Base-by-base conservation (phyloP, 2,797 vertebrate species). In the Ispidina picta region DNA sequence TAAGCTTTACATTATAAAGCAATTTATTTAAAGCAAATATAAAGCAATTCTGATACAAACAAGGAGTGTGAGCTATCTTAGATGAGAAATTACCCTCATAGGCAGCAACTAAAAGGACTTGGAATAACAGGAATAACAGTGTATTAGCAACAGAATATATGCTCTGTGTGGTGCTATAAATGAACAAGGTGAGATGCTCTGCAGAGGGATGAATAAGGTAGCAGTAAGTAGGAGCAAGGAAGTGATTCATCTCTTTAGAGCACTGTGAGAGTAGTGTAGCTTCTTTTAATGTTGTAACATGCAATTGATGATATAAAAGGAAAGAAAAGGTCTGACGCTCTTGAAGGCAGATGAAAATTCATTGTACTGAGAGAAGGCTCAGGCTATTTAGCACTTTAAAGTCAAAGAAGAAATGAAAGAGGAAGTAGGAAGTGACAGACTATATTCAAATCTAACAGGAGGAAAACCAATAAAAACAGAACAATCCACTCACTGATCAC, bases 71-170 rank as follows among this genome's bases (percentile, higher is more conserved):
- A 85, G 46, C n/a, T 82, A 48, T 31, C 49, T 80, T 93, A 79
- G 73, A 87, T 87, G 64, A 76, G 69, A 84, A 86, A 58, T 71
- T 46, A 26, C 33, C 35, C 44, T 63, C 68, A 26, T 82, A 93
- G 29, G 55, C 16, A 37, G 33, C 43, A 64, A 6, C 48, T 54
- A 11, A 31, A 71, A 69, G 63, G 55, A 52, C 25, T 33, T 69
- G 72, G 15, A 13, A 20, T 48, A 48, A 48, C 46, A 48, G 46
- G 39, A 12, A 29, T 69, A 54, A 37, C 3, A 18, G 28, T 20
- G 4, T 22, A 9, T 0, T 4, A 75, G 51, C 22, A 74, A 20
- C 25, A 52, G 64, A 71, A 68, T 49, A 48, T 33, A 25, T 18
- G 48, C 43, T 70, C 19, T 73, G 31, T 51, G 85, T 70, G 68